These are phyloP conservation scores for Chiridota heheva DNA, from an alignment of 35 echinoderm and acorn worm species.

Conservation along the genomic window DNA sequence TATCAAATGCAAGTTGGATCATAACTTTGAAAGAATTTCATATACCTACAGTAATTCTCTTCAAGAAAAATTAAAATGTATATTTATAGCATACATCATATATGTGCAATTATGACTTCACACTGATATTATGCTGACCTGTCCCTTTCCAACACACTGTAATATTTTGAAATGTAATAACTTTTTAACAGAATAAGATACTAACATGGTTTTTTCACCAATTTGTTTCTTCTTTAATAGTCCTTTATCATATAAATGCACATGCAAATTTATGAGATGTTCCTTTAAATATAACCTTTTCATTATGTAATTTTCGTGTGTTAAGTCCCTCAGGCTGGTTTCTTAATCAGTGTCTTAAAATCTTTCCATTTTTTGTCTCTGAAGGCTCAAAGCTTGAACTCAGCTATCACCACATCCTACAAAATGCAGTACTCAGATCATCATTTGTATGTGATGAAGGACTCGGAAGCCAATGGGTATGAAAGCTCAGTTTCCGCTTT, in stretches of 20 bases:
- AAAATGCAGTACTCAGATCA: constrained; percentile 74
- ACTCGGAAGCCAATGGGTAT: constrained; percentile 75
- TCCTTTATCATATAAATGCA: background rate
- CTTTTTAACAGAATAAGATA: too few relatives aligned
- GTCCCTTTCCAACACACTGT: too few relatives aligned
- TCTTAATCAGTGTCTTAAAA: background rate
- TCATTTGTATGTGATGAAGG: constrained; percentile 87
- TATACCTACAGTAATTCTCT: too few relatives aligned
- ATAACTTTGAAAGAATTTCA: too few relatives aligned
- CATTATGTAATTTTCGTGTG: background rate
- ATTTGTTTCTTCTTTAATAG: background rate
- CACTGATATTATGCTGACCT: too few relatives aligned
- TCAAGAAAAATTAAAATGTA: too few relatives aligned
- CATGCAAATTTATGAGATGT: background rate
- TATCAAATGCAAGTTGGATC: too few relatives aligned
- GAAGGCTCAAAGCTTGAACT: constrained; percentile 81
- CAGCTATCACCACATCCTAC: constrained; percentile 71
- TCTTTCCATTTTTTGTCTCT: background rate
- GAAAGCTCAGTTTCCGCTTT: background rate
- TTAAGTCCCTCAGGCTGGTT: too few relatives aligned
- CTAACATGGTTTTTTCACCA: too few relatives aligned
- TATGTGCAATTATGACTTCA: too few relatives aligned
- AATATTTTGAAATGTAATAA: too few relatives aligned
- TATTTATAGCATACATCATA: too few relatives aligned
- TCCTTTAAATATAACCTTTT: background rate